Conservation (phyloP, 2,113 vertebrate species). For the Campylomormyrus tamandua region DNA sequence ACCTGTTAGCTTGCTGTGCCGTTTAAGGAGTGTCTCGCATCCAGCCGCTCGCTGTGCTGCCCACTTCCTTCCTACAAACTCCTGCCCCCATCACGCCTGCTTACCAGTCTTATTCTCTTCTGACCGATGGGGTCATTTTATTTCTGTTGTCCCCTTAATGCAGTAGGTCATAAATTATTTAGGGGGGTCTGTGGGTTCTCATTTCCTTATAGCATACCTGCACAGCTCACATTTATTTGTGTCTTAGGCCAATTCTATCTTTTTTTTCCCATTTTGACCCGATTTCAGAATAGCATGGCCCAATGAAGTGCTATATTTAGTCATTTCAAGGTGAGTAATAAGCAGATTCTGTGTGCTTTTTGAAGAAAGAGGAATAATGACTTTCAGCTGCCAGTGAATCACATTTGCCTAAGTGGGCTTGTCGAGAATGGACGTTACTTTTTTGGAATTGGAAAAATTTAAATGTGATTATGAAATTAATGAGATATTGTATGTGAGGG, state of each 20-base stretch:
- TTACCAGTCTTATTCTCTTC: neutral
- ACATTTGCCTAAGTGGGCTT: constrained; percentile 12
- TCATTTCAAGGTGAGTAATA: constrained; percentile 10
- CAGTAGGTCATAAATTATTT: neutral
- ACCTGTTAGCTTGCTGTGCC: neutral
- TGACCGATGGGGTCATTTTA: neutral
- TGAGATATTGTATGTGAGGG: neutral
- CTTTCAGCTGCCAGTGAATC: constrained; percentile 8
- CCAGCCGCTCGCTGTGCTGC: neutral
- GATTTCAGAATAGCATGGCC: constrained; percentile 6
- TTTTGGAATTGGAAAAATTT: constrained; percentile 12
- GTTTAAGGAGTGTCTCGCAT: neutral
- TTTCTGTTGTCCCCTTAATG: neutral
- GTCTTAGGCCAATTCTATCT: neutral
- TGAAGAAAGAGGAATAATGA: neutral
- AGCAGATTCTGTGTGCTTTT: constrained; percentile 13
- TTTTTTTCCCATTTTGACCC: constrained; percentile 2
- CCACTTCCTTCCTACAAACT: neutral
- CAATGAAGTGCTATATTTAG: constrained; percentile 23
- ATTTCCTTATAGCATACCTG: neutral
- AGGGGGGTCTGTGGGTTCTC: neutral
- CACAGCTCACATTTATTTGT: neutral
- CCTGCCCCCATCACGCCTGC: neutral
- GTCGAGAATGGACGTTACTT: constrained; percentile 9
- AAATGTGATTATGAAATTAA: constrained; percentile 9